Evolutionary conservation across 2,797 vertebrate genomes (phyloP).

Genomic region (Melanotaenia nigrans): DNA sequence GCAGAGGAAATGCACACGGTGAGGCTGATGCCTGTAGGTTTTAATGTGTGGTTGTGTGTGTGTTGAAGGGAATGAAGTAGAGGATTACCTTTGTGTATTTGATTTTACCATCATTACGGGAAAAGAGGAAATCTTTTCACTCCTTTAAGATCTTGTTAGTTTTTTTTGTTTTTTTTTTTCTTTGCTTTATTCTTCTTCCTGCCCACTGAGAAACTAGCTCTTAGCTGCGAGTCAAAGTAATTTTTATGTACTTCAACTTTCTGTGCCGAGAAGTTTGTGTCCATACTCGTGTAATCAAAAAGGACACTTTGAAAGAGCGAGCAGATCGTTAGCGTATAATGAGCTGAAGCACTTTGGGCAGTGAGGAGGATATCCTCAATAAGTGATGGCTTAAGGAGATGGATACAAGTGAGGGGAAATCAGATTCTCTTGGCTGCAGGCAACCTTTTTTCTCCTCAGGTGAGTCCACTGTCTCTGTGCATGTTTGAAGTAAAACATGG

Average conservation of each 20-base stretch:
- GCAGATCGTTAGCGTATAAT: constrained; percentile 71
- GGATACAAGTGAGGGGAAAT: constrained; percentile 57
- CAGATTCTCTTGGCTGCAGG: constrained; percentile 56
- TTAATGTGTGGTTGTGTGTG: constrained; percentile 11
- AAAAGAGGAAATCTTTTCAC: constrained; percentile 25
- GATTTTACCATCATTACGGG: constrained; percentile 26
- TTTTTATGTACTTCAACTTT: constrained; percentile 44
- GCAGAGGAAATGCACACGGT: constrained; percentile 68
- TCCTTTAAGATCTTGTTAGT: constrained; percentile 49
- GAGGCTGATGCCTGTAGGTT: constrained; percentile 49
- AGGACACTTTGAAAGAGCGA: constrained; percentile 55
- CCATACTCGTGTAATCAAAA: constrained; percentile 60
- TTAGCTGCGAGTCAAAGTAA: constrained; percentile 34
- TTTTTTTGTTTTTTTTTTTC: constrained; percentile 21
- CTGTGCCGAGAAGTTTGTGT: constrained; percentile 53
- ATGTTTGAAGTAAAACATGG: constrained; percentile 68
- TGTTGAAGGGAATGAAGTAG: constrained; percentile 17
- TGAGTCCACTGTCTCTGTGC: constrained; percentile 68
- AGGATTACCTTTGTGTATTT: constrained; percentile 47
- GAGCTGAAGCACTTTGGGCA: constrained; percentile 67
- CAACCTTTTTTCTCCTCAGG: constrained; percentile 72
- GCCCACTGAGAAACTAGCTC: constrained; percentile 32
- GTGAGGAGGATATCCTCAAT: constrained; percentile 69
- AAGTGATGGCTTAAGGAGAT: constrained; percentile 64
- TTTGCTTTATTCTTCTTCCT: constrained; percentile 39